phyloP scores from a whole-genome alignment of 2,888 invertebrate species.

The Melanargia galathea region DNA sequence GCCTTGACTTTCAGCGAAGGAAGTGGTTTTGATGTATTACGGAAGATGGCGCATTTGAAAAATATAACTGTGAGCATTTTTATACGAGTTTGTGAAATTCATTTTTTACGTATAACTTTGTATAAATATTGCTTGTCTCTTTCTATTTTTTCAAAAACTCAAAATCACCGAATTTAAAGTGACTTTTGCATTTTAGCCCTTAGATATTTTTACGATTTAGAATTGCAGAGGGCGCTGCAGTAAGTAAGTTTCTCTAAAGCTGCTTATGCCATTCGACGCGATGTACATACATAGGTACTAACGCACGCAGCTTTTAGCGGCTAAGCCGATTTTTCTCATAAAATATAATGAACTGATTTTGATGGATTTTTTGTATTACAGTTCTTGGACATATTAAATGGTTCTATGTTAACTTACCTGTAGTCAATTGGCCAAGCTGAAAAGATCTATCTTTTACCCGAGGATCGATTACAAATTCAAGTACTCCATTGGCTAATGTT shows the following conservation, averaged over 20 bases:
- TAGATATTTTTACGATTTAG: too few relatives aligned
- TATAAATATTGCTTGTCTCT: too few relatives aligned
- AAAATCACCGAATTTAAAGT: too few relatives aligned
- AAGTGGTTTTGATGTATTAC: constrained; percentile 42
- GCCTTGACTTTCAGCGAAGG: constrained; percentile 38
- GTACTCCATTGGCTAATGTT: constrained; percentile 85
- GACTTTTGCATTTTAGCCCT: too few relatives aligned
- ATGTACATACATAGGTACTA: too few relatives aligned
- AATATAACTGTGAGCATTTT: background rate
- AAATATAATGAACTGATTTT: background rate
- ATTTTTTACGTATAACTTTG: too few relatives aligned
- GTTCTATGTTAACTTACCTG: constrained; percentile 72
- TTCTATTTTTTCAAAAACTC: too few relatives aligned
- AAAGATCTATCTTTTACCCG: constrained; percentile 79
- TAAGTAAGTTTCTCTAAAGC: too few relatives aligned
- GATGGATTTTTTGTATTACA: background rate
- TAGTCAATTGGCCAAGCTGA: constrained; percentile 82
- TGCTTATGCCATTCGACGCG: too few relatives aligned
- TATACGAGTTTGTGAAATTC: background rate
- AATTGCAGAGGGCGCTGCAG: too few relatives aligned
- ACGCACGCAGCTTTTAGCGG: too few relatives aligned
- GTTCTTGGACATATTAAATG: background rate
- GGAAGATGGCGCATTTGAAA: constrained; percentile 56
- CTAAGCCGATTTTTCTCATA: background rate
- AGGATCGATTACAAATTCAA: constrained; percentile 89